These are phyloP conservation scores for Nomada ruficornis DNA, from an alignment of 2,888 invertebrate species.

Conservation along the genomic window DNA sequence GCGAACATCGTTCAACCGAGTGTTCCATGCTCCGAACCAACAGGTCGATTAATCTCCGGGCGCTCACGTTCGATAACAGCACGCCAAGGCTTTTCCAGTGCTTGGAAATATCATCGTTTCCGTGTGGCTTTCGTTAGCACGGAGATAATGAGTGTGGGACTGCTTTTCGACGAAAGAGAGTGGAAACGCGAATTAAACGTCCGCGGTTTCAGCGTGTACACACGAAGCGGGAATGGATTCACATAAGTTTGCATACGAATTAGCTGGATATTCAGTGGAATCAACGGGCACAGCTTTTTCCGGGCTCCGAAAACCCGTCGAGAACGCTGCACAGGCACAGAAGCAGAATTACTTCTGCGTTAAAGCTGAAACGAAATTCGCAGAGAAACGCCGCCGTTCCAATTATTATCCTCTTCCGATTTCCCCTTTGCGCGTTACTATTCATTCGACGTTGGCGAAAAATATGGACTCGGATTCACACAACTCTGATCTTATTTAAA, in stretches of 20 bases:
- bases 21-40: slow-evolving; percentile 10
- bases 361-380: slow-evolving; percentile 28
- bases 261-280: slow-evolving; percentile 36
- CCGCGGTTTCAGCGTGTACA: slow-evolving; percentile 6
- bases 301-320: not conserved
- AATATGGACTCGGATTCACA: no score
- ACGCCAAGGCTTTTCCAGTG: slow-evolving; percentile 18
- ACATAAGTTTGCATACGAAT: slow-evolving; percentile 36
- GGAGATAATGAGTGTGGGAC: slow-evolving; percentile 20
- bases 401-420: not conserved
- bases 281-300: slow-evolving; percentile 19
- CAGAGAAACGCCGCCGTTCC: not conserved
- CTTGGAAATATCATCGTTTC: not conserved
- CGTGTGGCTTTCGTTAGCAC: slow-evolving; percentile 2
- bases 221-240: slow-evolving; percentile 24
- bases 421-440: slow-evolving; percentile 7
- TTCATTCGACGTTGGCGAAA: not conserved
- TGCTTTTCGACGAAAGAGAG: slow-evolving; percentile 19
- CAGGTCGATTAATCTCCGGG: slow-evolving; percentile 20
- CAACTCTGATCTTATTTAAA: slow-evolving; percentile 4
- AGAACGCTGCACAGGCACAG: not conserved
- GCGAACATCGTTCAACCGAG: slow-evolving; percentile 10
- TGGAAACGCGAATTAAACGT: slow-evolving; percentile 38
- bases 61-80: slow-evolving; percentile 3
- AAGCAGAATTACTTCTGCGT: slow-evolving; percentile 27